Conservation (phyloP, 2,113 vertebrate species). For the Gasterosteus nipponicus region DNA sequence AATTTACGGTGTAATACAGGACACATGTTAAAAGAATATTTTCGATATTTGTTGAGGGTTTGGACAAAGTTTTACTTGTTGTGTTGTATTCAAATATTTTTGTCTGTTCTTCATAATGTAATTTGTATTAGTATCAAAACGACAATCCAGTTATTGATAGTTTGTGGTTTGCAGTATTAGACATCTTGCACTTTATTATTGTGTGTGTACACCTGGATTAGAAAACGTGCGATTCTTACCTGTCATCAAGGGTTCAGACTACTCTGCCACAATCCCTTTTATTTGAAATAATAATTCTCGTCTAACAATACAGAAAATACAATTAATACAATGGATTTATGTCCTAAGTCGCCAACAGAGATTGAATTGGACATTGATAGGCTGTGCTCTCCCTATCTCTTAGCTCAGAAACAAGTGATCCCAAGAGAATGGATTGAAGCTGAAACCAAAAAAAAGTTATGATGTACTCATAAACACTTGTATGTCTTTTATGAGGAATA, state of each 20-base stretch:
- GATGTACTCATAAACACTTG: conserved; percentile 4
- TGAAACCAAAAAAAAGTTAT: not conserved
- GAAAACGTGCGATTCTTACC: conserved; percentile 26
- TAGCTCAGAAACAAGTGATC: conserved; percentile 20
- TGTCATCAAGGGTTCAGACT: conserved; percentile 8
- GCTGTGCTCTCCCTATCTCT: conserved; percentile 2
- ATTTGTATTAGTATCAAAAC: conserved; percentile 61
- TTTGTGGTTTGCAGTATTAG: conserved; percentile 83
- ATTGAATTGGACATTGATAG: conserved; percentile 7
- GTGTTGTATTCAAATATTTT: conserved; percentile 73
- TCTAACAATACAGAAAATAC: not conserved
- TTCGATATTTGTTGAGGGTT: conserved; percentile 54
- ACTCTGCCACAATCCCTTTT: conserved; percentile 33
- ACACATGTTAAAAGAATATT: conserved; percentile 62
- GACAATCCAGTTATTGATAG: conserved; percentile 69
- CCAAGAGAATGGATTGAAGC: conserved; percentile 27
- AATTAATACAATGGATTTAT: conserved; percentile 22
- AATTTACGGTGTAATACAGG: conserved; percentile 58
- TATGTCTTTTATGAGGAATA: conserved; percentile 62
- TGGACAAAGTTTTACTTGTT: conserved; percentile 86
- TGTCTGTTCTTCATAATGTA: conserved; percentile 54
- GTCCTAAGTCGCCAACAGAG: conserved; percentile 28
- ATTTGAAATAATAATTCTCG: conserved; percentile 1
- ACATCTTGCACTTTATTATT: conserved; percentile 73
- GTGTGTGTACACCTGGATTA: conserved; percentile 48